A percentile compares a stretch with the other conserved stretches of the same genome.
These are phyloP conservation scores for Agelaius tricolor DNA, from an alignment of 2,113 vertebrate species.

Conservation along the genomic window DNA sequence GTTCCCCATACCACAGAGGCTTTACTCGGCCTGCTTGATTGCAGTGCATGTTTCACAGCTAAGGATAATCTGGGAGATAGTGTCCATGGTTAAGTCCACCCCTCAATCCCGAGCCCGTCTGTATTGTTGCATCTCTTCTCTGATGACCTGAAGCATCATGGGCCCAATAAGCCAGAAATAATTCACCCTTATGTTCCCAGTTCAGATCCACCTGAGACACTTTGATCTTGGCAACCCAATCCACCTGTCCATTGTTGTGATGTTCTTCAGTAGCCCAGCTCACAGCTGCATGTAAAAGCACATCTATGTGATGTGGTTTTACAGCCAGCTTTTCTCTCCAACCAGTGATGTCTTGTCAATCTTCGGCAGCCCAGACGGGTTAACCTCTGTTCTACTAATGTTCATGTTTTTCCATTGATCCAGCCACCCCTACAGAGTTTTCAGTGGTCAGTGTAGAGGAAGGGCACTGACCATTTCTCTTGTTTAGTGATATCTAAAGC, in stretches of 20 bases:
- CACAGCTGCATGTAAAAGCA: rapidly evolving
- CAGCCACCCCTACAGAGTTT: not conserved
- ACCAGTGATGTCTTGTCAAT: not conserved
- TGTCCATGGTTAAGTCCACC: not conserved
- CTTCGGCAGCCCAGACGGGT: not conserved
- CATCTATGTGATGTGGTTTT: rapidly evolving
- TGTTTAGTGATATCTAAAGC: not conserved
- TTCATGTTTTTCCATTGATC: not conserved
- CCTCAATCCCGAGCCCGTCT: rapidly evolving
- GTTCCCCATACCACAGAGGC: too few relatives aligned
- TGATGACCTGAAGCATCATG: not conserved
- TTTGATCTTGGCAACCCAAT: not conserved
- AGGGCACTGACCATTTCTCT: not conserved
- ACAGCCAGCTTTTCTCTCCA: not conserved
- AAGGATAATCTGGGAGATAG: not conserved
- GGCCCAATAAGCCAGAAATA: not conserved
- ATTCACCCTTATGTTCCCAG: not conserved
- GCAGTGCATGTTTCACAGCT: not conserved
- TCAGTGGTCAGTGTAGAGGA: not conserved
- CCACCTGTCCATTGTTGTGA: not conserved
- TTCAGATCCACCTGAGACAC: not conserved
- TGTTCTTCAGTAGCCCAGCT: not conserved
- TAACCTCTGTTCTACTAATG: not conserved
- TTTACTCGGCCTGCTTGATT: not conserved
- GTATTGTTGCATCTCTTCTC: not conserved